Evolutionary conservation across 2,113 vertebrate genomes (phyloP), one percentile per base, ranked within the genome.

Genomic region (Azemiops feae): DNA sequence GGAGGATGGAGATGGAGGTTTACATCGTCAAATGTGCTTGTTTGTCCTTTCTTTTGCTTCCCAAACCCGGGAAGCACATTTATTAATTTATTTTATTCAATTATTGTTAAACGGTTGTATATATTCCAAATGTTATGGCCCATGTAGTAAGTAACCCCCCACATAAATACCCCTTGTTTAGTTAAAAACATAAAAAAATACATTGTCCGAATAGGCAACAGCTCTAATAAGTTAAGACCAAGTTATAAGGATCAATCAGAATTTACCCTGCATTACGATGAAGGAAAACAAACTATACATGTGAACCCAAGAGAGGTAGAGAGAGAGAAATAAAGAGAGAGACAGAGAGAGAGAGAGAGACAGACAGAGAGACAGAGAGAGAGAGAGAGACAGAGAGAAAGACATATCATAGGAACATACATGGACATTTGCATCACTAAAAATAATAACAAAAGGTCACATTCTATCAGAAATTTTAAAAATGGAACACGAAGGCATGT

Each of bases 221-320:
- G 97, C 98, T 98, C 97, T 97, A 98, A 98, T 98, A 98, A 98
- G 97, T 98, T 98, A 98, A 98, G 97, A 98, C 96, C 97, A 98
- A 98, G 97, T 97, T 96, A 98, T 97, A 97, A 97, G 97, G 96
- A 95, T 96, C 97, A 97, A 96, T 98, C 97, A 97, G 96, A 98
- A 97, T 97, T 90, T 98, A 98, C 98, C 98, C 98, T 98, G 98
- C 98, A 97, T 98, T 98, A 98, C 96, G 97, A 98, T 98, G 98
- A 97, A 97, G 87, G n/a, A n/a, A n/a, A 98, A 97, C 97, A 98
- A 97, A 98, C 98, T 98, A 98, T 97, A 98, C 97, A 98, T 98
- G 98, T 98, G 98, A 98, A 96, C 93, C 96, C 97, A 20, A 81
- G 34, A 81, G 74, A 81, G 74, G 14, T 1, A 39, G 16, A 20